Evolutionary conservation across 2,888 invertebrate species (phyloP), one percentile per base, ranked within the genome.

Genomic region (Alloscopus bannaensis): DNA sequence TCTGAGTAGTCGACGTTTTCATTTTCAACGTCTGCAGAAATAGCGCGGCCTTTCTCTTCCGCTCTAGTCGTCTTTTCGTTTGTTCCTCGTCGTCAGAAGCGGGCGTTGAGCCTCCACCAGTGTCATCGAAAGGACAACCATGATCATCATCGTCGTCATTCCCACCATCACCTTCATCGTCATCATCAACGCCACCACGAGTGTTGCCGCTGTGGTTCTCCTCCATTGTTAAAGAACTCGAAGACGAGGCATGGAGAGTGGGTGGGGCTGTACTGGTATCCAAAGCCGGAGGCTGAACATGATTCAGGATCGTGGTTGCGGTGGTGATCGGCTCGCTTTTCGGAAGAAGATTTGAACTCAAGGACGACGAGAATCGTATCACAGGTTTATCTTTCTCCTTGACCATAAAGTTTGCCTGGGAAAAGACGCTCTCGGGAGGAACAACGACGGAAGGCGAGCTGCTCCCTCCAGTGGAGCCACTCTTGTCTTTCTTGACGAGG

Each of bases 21-120:
- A 77, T 66, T 68, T 85, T 83, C 3, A 86, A 40, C 60, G 70
- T 80, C 31, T 84, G 80, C 6, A 86, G 76, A 81, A 86, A 86
- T 22, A 86, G 40, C 24, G 83, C 83, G 31, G 85, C 86, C 52
- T 85, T 86, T 65, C 77, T 65, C 22, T 82, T 72, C 50, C 86
- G 52, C 28, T 84, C 84, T 62, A 81, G 68, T 45, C 83, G 83
- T 20, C 82, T 40, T 36, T 57, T 55, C 1, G 45, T 40, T 11
- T 78, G 72, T 18, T 69, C 73, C 13, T 78, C 80, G 20, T 82
- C 84, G 13, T 75, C 78, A 1, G 66, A 70, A 0, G 68, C 69
- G 24, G 66, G 76, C 0, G 75, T 47, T 0, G 57, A 57, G 1
- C 78, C 62, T 13, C 65, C 66, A 18, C 36, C 55, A 50, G 22